A percentile compares a stretch with the other conserved stretches of the same genome.
Evolutionary conservation across 2,113 vertebrate genomes (phyloP).

Genomic region (Ceyx melanurus): DNA sequence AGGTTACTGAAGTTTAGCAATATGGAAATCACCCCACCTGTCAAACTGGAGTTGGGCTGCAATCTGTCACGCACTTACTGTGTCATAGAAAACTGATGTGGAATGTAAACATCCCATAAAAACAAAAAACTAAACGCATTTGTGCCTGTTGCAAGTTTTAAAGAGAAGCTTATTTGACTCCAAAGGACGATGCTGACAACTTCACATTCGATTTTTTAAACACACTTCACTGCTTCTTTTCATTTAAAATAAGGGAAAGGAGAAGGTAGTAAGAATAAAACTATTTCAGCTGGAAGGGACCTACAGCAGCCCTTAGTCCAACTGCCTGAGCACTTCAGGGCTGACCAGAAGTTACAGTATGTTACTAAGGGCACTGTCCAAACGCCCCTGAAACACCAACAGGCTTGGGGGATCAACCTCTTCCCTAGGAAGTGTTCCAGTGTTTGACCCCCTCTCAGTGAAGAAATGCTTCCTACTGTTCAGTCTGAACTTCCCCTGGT

Average conservation of each 20-base stretch:
- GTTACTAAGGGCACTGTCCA: no score
- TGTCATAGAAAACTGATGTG: neutral
- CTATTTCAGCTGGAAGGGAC: no score
- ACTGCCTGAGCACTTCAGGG: no score
- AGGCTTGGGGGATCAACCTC: no score
- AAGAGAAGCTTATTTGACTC: neutral
- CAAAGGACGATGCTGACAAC: neutral
- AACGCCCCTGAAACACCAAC: no score
- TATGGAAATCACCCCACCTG: neutral
- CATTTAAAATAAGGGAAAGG: neutral
- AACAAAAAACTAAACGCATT: neutral
- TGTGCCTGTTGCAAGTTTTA: neutral
- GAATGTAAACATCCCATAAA: neutral
- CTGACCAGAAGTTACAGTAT: no score
- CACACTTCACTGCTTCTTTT: neutral
- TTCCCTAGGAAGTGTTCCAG: no score
- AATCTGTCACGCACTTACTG: neutral
- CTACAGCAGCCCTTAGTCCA: no score
- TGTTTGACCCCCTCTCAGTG: no score
- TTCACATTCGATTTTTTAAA: neutral
- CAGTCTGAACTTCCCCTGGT: no score
- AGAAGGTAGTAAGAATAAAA: no score
- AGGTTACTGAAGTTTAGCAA: neutral
- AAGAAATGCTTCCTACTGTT: no score
- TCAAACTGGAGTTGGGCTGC: neutral